A percentile compares a stretch with the other conserved stretches of the same genome.
These are phyloP conservation scores for Dilophus febrilis DNA, from an alignment of 2,888 invertebrate genomes.

Conservation along the genomic window DNA sequence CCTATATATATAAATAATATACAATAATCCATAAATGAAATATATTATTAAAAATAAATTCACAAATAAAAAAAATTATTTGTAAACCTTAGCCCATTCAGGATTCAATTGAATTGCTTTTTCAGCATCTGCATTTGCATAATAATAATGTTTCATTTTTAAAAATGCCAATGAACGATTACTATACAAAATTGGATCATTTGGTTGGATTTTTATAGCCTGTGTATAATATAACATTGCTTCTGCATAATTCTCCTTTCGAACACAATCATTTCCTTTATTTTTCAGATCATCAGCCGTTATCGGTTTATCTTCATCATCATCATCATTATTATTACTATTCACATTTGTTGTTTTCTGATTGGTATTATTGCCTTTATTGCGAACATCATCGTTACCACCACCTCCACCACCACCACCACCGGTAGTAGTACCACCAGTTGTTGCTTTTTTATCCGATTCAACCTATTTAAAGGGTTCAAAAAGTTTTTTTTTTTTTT, in stretches of 20 bases:
- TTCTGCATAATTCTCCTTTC: slow-evolving; percentile 52
- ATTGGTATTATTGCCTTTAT: no score
- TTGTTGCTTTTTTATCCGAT: no score
- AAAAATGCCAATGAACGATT: slow-evolving; percentile 68
- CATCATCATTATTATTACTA: no score
- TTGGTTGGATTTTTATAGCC: slow-evolving; percentile 55
- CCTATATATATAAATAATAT: slow-evolving; percentile 29
- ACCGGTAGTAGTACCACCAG: no score
- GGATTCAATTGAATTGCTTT: slow-evolving; percentile 57
- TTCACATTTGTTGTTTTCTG: no score
- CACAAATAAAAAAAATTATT: background rate
- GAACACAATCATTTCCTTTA: slow-evolving; percentile 59
- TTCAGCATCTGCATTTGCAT: slow-evolving; percentile 61
- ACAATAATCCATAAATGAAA: no score
- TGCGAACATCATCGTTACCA: no score
- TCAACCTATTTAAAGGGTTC: no score
- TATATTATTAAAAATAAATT: no score
- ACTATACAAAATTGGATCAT: slow-evolving; percentile 49
- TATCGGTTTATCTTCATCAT: background rate
- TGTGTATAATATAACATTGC: slow-evolving; percentile 65
- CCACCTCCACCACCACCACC: no score
- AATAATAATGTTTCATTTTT: slow-evolving; percentile 57
- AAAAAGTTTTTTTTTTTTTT: no score
- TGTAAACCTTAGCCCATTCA: slow-evolving; percentile 55
- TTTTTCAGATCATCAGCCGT: slow-evolving; percentile 30